Evolutionary conservation across 2,113 vertebrate genomes (phyloP), one percentile per base, ranked within the genome.

Genomic region (Grammomys dolichurus): DNA sequence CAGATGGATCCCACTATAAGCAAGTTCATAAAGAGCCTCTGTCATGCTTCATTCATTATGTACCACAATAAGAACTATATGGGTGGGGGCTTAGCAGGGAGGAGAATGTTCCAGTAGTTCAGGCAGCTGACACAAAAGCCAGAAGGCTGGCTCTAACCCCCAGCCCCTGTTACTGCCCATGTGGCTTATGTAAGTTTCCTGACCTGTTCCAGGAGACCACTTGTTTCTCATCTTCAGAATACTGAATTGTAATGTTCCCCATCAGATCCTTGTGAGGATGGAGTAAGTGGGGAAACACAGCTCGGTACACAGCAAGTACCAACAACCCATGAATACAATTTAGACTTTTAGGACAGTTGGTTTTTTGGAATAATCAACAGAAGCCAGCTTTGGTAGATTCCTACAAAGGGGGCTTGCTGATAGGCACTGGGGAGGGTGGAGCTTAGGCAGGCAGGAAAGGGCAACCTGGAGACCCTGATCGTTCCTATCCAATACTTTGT

Each of bases 161-260:
- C 8, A 1, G n/a, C 17, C 56, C 3, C 58, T 0, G 3, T 54
- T n/a, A 58, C 46, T 46, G 24, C 60, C 86, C 67, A 0, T 1
- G 28, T 40, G 43, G 36, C 10, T 69, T 4, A 19, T 16, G 2
- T 4, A 51, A n/a, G 54, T 51, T 81, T 70, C 31, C 51, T 56
- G 82, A 33, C 36, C 28, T 12, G 48, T 17, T 14, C 33, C 16
- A 10, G 40, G 28, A 28, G 33, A 22, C 36, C 94, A 58, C 40
- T 69, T 33, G 8, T 28, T n/a, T 87, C 54, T 46, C 77, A 56
- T 77, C 69, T 72, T 92, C 36, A 75, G 17, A 65, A 36, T 48
- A 26, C 31, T 48, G 22, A 31, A 20, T 60, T 28, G 5, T 48
- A 75, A 24, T n/a, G 22, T 67, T 19, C 48, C 22, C 70, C 43